Evolutionary conservation across 2,113 vertebrate genomes (phyloP).

Genomic region (Psettodes erumei): DNA sequence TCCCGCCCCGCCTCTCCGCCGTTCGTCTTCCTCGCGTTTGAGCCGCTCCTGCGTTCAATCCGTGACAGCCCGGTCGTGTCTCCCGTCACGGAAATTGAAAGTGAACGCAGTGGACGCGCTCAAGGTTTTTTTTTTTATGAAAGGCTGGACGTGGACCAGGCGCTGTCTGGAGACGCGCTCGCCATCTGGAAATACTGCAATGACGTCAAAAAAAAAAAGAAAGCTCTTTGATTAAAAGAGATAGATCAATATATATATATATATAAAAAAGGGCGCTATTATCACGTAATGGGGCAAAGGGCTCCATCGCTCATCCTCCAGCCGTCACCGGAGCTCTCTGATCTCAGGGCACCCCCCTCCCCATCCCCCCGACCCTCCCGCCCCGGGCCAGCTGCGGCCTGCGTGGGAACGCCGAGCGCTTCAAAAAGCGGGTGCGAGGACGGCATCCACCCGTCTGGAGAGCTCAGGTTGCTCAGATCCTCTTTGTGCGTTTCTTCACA

Average conservation of each 20-base stretch:
- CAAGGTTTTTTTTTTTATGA: neutral
- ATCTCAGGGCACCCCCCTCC: neutral
- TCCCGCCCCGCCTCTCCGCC: neutral
- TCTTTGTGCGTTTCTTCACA: no score
- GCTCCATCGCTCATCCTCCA: neutral
- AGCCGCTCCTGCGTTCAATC: neutral
- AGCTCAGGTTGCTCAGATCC: no score
- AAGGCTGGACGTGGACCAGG: neutral
- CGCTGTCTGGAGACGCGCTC: conserved; percentile 1
- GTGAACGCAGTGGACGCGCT: neutral
- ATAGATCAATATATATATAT: neutral
- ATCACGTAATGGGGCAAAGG: neutral
- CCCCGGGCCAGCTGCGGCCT: conserved; percentile 13
- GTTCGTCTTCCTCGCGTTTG: neutral
- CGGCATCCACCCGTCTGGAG: neutral
- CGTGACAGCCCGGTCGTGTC: neutral
- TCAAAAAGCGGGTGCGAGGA: no score
- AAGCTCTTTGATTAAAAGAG: conserved; percentile 5
- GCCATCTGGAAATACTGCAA: conserved; percentile 23
- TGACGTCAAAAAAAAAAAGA: conserved; percentile 11
- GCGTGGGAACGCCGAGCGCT: neutral
- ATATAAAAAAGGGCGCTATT: neutral
- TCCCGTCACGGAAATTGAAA: conserved; percentile 21
- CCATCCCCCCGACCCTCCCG: no score
- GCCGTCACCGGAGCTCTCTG: conserved; percentile 2